A percentile compares a stretch with the other conserved stretches of the same genome.
Conservation (phyloP, 2,113 vertebrate genomes). For the Cyprinodon variegatus region DNA sequence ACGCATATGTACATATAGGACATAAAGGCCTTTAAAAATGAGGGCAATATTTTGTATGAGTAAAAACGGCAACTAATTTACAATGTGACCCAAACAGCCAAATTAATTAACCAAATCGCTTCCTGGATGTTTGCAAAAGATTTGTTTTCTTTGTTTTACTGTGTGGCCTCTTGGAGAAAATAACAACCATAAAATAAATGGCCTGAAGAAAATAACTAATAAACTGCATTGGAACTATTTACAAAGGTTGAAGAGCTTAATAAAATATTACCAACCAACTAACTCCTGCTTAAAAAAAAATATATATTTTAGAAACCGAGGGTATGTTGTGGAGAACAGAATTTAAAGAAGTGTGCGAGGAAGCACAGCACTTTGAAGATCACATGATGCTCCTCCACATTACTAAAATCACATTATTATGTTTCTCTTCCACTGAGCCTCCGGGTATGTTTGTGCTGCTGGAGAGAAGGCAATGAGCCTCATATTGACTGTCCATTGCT, state of each 20-base stretch:
- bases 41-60: too few relatives aligned
- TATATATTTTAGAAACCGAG: not conserved
- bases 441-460: conserved; percentile 36
- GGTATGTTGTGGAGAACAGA: not conserved
- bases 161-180: too few relatives aligned
- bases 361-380: conserved; percentile 10
- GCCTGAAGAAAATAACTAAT: not conserved
- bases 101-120: too few relatives aligned
- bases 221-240: not conserved
- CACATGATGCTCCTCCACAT: conserved; percentile 40
- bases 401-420: conserved; percentile 47
- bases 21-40: too few relatives aligned
- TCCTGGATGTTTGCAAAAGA: too few relatives aligned
- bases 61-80: too few relatives aligned
- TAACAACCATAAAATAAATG: too few relatives aligned
- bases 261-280: not conserved
- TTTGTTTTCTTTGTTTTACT: too few relatives aligned
- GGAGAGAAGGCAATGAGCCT: conserved; percentile 50
- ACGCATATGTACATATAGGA: too few relatives aligned
- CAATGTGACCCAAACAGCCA: too few relatives aligned
- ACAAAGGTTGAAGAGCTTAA: not conserved
- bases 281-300: not conserved
- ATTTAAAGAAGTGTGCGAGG: conserved; percentile 11
- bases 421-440: conserved; percentile 37
- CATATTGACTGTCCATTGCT: conserved; percentile 42